Percentiles rank a stretch among this genome's conserved stretches.
These are phyloP conservation scores for Lithobates sylvaticus DNA, from an alignment of 2,797 vertebrate species.

Conservation along the genomic window DNA sequence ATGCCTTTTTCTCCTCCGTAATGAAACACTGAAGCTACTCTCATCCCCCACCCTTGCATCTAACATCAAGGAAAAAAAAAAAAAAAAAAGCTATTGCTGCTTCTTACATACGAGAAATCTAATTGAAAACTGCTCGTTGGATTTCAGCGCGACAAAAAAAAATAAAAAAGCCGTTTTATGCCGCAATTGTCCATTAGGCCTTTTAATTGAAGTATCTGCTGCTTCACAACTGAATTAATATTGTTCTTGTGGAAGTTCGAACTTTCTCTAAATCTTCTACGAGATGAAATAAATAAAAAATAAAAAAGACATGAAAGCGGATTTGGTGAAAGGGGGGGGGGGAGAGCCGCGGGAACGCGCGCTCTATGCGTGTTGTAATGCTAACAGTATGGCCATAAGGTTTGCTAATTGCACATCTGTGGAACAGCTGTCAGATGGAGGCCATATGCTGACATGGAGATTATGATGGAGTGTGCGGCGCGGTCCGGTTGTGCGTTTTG, in stretches of 20 bases:
- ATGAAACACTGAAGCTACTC: conserved; percentile 79
- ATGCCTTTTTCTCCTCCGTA: conserved; percentile 77
- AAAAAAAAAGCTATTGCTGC: conserved; percentile 24
- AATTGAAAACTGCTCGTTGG: conserved; percentile 86
- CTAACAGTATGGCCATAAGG: conserved; percentile 79
- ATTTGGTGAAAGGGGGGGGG: neutral
- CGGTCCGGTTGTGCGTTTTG: conserved; percentile 64
- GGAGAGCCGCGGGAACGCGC: conserved; percentile 66
- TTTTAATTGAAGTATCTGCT: conserved; percentile 84
- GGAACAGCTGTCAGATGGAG: conserved; percentile 83
- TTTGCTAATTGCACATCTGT: conserved; percentile 89
- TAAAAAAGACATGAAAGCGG: conserved; percentile 53
- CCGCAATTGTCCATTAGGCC: conserved; percentile 83
- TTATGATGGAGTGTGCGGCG: conserved; percentile 75
- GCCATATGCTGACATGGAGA: conserved; percentile 82
- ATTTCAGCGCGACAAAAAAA: conserved; percentile 78
- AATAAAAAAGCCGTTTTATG: conserved; percentile 80
- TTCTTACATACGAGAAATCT: conserved; percentile 78
- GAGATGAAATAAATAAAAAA: conserved; percentile 66
- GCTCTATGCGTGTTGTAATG: conserved; percentile 73
- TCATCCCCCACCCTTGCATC: conserved; percentile 81
- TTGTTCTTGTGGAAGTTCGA: conserved; percentile 79
- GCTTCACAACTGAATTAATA: conserved; percentile 78
- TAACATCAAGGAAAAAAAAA: conserved; percentile 68
- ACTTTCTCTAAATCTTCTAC: conserved; percentile 75